These are phyloP conservation scores for Cairina moschata DNA, from an alignment of 2,113 vertebrate genomes.

Conservation along the genomic window DNA sequence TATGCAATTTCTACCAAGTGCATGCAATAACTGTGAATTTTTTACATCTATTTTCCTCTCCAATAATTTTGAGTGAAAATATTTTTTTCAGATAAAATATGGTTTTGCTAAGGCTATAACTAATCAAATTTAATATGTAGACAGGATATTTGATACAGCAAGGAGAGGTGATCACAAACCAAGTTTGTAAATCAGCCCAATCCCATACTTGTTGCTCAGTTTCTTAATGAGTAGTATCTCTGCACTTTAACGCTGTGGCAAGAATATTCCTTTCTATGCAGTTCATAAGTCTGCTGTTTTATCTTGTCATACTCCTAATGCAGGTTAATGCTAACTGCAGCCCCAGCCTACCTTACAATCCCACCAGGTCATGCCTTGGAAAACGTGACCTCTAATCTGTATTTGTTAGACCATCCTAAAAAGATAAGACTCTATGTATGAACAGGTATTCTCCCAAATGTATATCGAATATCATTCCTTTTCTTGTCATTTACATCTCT, in stretches of 20 bases:
- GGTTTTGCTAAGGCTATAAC: background rate
- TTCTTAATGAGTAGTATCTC: background rate
- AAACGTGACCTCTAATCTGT: conserved; percentile 50
- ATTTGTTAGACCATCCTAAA: conserved; percentile 29
- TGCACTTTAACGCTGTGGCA: background rate
- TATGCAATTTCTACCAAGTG: background rate
- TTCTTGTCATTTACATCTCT: background rate
- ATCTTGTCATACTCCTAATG: conserved; percentile 28
- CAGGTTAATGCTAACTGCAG: conserved; percentile 42
- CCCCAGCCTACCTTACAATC: conserved; percentile 52
- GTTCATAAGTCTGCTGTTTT: conserved; percentile 3
- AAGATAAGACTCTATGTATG: conserved; percentile 16
- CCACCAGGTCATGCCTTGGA: conserved; percentile 28
- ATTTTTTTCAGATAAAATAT: background rate
- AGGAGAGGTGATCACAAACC: background rate
- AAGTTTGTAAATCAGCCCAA: background rate
- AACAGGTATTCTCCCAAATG: conserved; percentile 32
- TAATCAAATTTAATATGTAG: background rate
- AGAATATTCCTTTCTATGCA: background rate
- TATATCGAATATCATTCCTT: background rate
- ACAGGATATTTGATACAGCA: background rate
- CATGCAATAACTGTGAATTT: background rate
- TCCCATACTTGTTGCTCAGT: background rate
- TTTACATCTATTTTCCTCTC: background rate
- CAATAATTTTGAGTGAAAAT: background rate